phyloP scores from a whole-genome alignment of 2,797 vertebrate genomes.

The Artibeus jamaicensis region DNA sequence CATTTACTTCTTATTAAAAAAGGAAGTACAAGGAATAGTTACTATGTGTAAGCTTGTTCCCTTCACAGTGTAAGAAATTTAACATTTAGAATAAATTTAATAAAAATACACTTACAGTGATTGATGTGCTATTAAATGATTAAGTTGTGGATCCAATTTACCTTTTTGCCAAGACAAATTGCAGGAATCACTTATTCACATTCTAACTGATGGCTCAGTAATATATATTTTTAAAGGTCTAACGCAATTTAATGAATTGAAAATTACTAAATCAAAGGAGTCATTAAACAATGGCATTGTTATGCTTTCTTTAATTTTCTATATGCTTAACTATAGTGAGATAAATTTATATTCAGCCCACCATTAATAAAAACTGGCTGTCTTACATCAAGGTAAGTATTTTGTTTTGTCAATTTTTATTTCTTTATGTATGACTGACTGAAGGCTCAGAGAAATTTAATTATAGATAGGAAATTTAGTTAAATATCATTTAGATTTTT shows the following conservation, averaged over 20 bases:
- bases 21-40: background rate
- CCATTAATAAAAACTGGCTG: background rate
- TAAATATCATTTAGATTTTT: background rate
- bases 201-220: background rate
- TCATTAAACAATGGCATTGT: background rate
- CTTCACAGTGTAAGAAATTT: background rate
- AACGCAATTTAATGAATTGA: background rate
- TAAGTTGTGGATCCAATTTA: background rate
- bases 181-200: background rate
- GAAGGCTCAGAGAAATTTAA: conserved; percentile 12
- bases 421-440: background rate
- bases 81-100: conserved; percentile 14
- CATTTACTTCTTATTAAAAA: background rate
- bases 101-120: background rate
- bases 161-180: background rate
- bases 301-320: background rate
- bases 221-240: background rate
- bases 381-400: background rate
- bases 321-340: background rate
- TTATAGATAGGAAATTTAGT: background rate
- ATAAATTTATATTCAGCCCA: background rate
- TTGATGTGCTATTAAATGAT: background rate
- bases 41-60: background rate
- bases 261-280: background rate
- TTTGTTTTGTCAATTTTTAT: background rate